Evolutionary conservation across 2,113 vertebrate genomes (phyloP).

Genomic region (Protobothrops mucrosquamatus): DNA sequence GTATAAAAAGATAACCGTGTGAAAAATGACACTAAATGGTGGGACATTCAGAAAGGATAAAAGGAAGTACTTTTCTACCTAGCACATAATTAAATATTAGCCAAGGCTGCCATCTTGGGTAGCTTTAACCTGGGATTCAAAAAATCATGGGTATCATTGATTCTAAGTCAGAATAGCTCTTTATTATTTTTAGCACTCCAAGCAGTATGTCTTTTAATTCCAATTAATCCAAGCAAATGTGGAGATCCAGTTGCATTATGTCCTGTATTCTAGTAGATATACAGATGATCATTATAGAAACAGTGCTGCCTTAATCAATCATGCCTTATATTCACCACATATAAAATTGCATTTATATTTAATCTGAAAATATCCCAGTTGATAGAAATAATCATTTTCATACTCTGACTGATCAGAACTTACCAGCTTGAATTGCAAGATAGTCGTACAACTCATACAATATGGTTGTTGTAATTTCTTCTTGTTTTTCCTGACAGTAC

Average conservation of each 20-base stretch:
- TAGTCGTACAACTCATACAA: conserved; percentile 75
- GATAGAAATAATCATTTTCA: conserved; percentile 26
- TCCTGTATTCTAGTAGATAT: neutral
- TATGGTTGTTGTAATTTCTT: conserved; percentile 63
- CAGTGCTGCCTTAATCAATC: neutral
- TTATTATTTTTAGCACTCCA: neutral
- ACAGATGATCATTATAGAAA: neutral
- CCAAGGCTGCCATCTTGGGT: neutral
- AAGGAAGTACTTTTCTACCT: neutral
- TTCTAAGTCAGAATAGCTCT: neutral
- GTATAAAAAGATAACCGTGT: neutral
- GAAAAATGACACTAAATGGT: neutral
- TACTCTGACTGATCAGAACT: conserved; percentile 45
- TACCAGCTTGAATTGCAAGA: conserved; percentile 76
- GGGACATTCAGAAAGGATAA: neutral
- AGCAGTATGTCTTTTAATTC: neutral
- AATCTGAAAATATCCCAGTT: neutral
- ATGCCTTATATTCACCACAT: neutral
- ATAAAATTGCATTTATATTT: neutral
- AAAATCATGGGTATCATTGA: neutral
- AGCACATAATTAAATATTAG: neutral
- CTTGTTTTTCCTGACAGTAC: conserved; percentile 76
- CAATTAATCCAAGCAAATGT: neutral
- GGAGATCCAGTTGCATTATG: neutral
- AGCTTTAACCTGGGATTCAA: neutral